Evolutionary conservation across 2,797 vertebrate genomes (phyloP).

Genomic region (Vipera ursinii): DNA sequence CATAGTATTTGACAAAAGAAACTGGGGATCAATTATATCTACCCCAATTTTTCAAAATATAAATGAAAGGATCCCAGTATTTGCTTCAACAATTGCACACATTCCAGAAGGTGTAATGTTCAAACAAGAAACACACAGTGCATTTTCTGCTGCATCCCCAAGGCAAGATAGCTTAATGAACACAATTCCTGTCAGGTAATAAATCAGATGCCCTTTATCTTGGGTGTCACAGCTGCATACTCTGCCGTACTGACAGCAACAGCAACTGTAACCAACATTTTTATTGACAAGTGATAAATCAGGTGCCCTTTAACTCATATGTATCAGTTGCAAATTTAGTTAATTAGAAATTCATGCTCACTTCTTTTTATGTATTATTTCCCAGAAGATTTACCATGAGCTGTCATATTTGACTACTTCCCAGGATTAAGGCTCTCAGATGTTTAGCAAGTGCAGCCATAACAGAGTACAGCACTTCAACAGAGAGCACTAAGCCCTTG

Average conservation of each 20-base stretch:
- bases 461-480: background rate
- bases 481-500: slow-evolving; percentile 49
- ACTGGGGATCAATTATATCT: background rate
- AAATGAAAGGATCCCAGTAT: background rate
- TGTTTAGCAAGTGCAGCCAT: background rate
- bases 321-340: slow-evolving; percentile 58
- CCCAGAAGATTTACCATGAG: slow-evolving; percentile 53
- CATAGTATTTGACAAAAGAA: background rate
- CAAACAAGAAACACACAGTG: rapidly evolving
- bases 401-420: slow-evolving; percentile 41
- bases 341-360: slow-evolving; percentile 63
- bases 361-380: slow-evolving; percentile 53
- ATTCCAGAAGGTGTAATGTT: background rate
- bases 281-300: slow-evolving; percentile 63
- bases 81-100: slow-evolving; percentile 6
- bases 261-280: slow-evolving; percentile 47
- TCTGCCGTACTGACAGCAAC: slow-evolving; percentile 3
- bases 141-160: background rate
- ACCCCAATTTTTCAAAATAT: background rate
- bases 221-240: slow-evolving; percentile 36
- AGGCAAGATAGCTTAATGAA: slow-evolving; percentile 39
- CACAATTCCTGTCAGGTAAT: slow-evolving; percentile 44
- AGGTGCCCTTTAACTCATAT: slow-evolving; percentile 63
- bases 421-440: slow-evolving; percentile 32
- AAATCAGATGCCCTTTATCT: slow-evolving; percentile 61